Conservation (phyloP, 2,888 invertebrate genomes). For the Sinohyriopsis cumingii region DNA sequence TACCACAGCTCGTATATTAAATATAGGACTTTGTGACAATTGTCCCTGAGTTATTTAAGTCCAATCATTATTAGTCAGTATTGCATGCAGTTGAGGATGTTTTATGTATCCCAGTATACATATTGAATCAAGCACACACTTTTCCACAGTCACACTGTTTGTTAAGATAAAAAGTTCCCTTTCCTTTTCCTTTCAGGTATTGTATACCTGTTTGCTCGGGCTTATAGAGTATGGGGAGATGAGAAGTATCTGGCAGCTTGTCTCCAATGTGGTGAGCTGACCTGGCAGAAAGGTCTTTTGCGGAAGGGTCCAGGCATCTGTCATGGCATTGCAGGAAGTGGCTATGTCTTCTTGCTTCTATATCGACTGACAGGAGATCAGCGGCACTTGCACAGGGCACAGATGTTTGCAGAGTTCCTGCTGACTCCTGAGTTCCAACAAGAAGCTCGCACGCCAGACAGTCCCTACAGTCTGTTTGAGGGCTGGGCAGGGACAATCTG, state of each 20-base stretch:
- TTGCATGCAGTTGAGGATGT: too few relatives aligned
- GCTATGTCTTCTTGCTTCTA: slow-evolving; percentile 75
- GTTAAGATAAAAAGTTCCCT: background rate
- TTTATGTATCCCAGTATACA: too few relatives aligned
- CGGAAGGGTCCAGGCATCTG: slow-evolving; percentile 92
- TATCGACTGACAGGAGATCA: slow-evolving; percentile 83
- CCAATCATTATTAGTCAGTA: too few relatives aligned
- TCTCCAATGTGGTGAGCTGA: slow-evolving; percentile 81
- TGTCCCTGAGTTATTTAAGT: too few relatives aligned
- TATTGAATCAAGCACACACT: too few relatives aligned
- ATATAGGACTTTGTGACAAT: too few relatives aligned
- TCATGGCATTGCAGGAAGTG: slow-evolving; percentile 79
- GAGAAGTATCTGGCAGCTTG: slow-evolving; percentile 82
- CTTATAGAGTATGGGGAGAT: slow-evolving; percentile 83
- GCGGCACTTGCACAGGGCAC: slow-evolving; percentile 81
- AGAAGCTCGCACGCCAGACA: slow-evolving; percentile 84
- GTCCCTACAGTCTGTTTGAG: slow-evolving; percentile 88
- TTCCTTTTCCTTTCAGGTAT: slow-evolving; percentile 74
- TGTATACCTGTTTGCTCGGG: slow-evolving; percentile 86
- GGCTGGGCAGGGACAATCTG: slow-evolving; percentile 90
- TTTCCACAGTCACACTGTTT: too few relatives aligned
- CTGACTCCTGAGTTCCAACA: slow-evolving; percentile 58
- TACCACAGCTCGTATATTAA: too few relatives aligned
- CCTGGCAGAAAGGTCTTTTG: slow-evolving; percentile 88
- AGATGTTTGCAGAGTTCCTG: slow-evolving; percentile 84